A percentile compares a stretch with the other conserved stretches of the same genome.
These are phyloP conservation scores for Drosophila ochracea DNA, from an alignment of 2,888 invertebrate genomes.

Conservation along the genomic window DNA sequence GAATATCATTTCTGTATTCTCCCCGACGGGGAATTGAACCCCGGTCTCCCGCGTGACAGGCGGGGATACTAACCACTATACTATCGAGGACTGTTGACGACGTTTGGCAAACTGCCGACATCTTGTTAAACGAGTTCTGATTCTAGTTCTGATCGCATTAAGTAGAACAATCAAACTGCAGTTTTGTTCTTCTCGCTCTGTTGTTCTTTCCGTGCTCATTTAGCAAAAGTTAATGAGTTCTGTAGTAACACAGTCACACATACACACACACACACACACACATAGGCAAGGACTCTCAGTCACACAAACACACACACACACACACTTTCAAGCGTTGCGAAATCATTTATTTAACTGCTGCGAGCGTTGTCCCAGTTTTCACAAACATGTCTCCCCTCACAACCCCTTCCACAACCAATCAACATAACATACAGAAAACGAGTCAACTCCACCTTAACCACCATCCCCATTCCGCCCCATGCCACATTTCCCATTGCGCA, in stretches of 20 bases:
- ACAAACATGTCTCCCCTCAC: constrained; percentile 12
- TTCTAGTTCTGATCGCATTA: constrained; percentile 51
- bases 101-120: neutral
- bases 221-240: constrained; percentile 60
- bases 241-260: constrained; percentile 34
- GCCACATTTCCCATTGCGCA: constrained; percentile 36
- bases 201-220: constrained; percentile 63
- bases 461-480: neutral
- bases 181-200: constrained; percentile 41
- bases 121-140: constrained; percentile 14
- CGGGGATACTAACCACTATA: constrained; percentile 74
- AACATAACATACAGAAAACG: neutral
- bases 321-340: constrained; percentile 28
- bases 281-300: neutral
- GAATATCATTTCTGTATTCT: constrained; percentile 1
- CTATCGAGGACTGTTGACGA: constrained; percentile 57
- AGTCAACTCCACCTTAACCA: neutral
- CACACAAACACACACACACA: constrained; percentile 13
- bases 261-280: neutral
- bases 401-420: neutral
- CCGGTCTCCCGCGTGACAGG: constrained; percentile 73
- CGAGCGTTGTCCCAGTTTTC: constrained; percentile 64
- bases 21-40: constrained; percentile 68
- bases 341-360: constrained; percentile 68
- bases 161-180: constrained; percentile 26